Evolutionary conservation across 2,113 vertebrate species (phyloP), one percentile per base, ranked within the genome.

Genomic region (Benitochromis conjunctus): DNA sequence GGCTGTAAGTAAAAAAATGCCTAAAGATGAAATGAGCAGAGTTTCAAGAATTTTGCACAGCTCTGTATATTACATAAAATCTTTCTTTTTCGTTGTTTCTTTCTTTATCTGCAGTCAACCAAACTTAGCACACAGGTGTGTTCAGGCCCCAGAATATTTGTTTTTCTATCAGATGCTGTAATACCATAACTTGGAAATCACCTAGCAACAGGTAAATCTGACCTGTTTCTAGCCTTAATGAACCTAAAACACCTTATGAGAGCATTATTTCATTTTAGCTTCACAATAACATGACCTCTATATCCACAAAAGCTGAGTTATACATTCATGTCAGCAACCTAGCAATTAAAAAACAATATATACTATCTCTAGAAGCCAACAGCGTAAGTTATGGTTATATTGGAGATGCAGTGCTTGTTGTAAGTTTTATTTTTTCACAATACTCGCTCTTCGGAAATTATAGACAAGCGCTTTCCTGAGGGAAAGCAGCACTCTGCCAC

Each of bases 401-500:
- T 41, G 36, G 6, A 66, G 36, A 66, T 41, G 7, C 18, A n/a
- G 60, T 66, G 36, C 11, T 66, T 66, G 16, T 48, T 80, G 1
- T 48, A 8, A 41, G 0, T 55, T 24, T 19, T 19, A 0, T 9
- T 64, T n/a, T n/a, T 38, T 64, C 60, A 21, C 60, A 64, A 1
- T 48, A 16, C 14, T 16, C 6, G 46, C 5, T 48, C 46, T 48
- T 48, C 11, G 12, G 46, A 64, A 36, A 34, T 66, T 10, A 36
- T 13, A 16, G 26, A 26, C 92, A 95, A 96, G 86, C 96, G 96
- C 91, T 86, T 97, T 1, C 96, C 96, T 0, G 96, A 97, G 88
- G 96, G 96, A 62, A 95, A 96, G 91, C 96, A 97, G 91, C 96
- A 95, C 55, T 96, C 90, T 96, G 96, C 90, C 97, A 96, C 89